Evolutionary conservation across 2,888 invertebrate genomes (phyloP).

Genomic region (Parnassius smintheus): DNA sequence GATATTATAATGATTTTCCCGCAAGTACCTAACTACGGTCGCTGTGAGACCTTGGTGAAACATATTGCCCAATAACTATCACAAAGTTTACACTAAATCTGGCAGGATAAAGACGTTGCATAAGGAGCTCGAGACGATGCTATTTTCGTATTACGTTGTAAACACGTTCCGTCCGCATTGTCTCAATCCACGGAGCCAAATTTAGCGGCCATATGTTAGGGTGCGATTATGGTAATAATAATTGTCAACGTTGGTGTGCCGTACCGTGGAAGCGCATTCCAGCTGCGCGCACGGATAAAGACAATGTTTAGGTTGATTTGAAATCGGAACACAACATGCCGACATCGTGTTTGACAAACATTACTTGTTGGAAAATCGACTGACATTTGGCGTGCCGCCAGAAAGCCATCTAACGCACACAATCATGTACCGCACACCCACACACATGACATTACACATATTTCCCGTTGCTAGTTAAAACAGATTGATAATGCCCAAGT

Average conservation of each 20-base stretch:
- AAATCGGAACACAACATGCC: slow-evolving; percentile 15
- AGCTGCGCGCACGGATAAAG: slow-evolving; percentile 24
- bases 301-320: slow-evolving; percentile 22
- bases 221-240: slow-evolving; percentile 64
- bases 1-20: slow-evolving; percentile 24
- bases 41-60: slow-evolving; percentile 25
- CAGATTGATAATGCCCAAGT: slow-evolving; percentile 77
- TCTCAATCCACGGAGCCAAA: slow-evolving; percentile 50
- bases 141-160: slow-evolving; percentile 52
- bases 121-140: slow-evolving; percentile 47
- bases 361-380: slow-evolving; percentile 32
- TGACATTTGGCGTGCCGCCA: slow-evolving; percentile 47
- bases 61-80: slow-evolving; percentile 33
- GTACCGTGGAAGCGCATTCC: slow-evolving; percentile 29
- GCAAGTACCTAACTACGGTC: slow-evolving; percentile 23
- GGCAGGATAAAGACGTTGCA: slow-evolving; percentile 47
- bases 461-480: slow-evolving; percentile 68
- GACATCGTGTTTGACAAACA: slow-evolving; percentile 36
- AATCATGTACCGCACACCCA: slow-evolving; percentile 34
- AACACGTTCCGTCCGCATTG: slow-evolving; percentile 46
- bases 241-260: slow-evolving; percentile 47
- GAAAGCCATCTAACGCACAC: slow-evolving; percentile 29
- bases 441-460: slow-evolving; percentile 40
- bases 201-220: slow-evolving; percentile 55
- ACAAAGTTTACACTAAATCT: slow-evolving; percentile 36